Base-by-base conservation (phyloP, 2,113 vertebrate genomes). In the Mesitornis unicolor region DNA sequence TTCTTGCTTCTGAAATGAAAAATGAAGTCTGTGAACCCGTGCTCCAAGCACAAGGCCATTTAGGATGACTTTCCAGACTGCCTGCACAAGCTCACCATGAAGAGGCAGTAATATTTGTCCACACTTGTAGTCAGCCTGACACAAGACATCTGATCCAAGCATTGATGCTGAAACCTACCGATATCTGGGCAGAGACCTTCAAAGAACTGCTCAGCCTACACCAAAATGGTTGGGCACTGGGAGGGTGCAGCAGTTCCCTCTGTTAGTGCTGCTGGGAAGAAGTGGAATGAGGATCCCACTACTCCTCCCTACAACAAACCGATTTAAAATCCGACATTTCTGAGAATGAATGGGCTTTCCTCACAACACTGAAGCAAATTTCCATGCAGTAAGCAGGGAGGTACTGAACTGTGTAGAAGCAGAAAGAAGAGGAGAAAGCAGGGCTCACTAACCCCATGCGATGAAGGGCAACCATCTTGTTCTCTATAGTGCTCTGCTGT, bases 391-490 rank as follows among this genome's bases (percentile, higher is more conserved):
- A 40, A n/a, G 7, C 5, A 29, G 24, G 24, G 31, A 64, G 56
- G n/a, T 15, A 33, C 29, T 5, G 18, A 36, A 20, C 29, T 45
- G 25, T 6, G 1, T 35, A 25, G 57, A 24, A 63, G 48, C 28
- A 42, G 31, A 38, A 71, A 17, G 40, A 59, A 43, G 18, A 10
- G 10, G 9, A 47, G 15, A 20, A 2, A 1, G 19, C 9, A 13
- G 24, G 16, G 48, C 73, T 18, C 80, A 97, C 98, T 98, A 25
- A 99, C 99, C 99, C 99, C 98, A 99, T 99, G 79, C 99, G 98
- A 79, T 99, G 99, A 33, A 99, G 97, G 9, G 98, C 97, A 54
- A 99, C 95, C 99, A 99, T 99, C 97, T 99, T 99, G 84, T 97
- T 99, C 95, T 99, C 99, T 80, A 99, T 98, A 35, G 96, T 95